Evolutionary conservation across 2,888 invertebrate genomes (phyloP), one percentile per base, ranked within the genome.

Genomic region (Drosophila nr. medialis): DNA sequence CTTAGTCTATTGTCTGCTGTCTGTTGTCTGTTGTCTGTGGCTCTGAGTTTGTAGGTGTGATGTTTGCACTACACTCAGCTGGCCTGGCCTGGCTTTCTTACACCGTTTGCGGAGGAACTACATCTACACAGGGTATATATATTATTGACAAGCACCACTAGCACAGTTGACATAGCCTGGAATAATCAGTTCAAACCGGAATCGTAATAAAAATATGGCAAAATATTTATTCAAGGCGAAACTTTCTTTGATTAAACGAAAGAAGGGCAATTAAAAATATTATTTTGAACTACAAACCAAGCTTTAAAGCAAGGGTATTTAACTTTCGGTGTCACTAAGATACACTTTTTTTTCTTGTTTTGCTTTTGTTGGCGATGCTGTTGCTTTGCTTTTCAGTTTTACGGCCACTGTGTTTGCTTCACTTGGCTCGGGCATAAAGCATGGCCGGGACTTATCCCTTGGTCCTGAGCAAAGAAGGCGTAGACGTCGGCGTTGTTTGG

Each of bases 31-130:
- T 34, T 53, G 55, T 42, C n/a, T 62, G 55, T 27, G 32, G 42
- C 40, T 48, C 62, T 64, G 36, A 32, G 59, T 38, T 56, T 59
- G 59, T 79, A 87, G 90, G 90, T 90, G 90, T 90, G 74, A 90
- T 90, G 83, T 90, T 90, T 90, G 84, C 90, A 87, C 90, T 90
- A 81, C 91, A 90, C 90, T 91, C 86, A 73, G 84, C 84, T 75
- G 73, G 72, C 72, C 58, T 45, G 34, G 42, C 42, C 45, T 67
- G 59, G 65, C 64, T 68, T 71, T 71, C 62, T 71, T 64, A 64
- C 64, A 51, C 56, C 67, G 15, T 45, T 24, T 21, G 24, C 21
- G 8, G 45, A 8, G 2, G 1, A 45, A 24, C 21, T 21, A 15
- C 8, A 15, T 4, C 15, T 15, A 2, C 15, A 4, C 21, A 45